These are phyloP conservation scores for Pteropus alecto DNA, from an alignment of 2,113 vertebrate genomes.

Conservation along the genomic window DNA sequence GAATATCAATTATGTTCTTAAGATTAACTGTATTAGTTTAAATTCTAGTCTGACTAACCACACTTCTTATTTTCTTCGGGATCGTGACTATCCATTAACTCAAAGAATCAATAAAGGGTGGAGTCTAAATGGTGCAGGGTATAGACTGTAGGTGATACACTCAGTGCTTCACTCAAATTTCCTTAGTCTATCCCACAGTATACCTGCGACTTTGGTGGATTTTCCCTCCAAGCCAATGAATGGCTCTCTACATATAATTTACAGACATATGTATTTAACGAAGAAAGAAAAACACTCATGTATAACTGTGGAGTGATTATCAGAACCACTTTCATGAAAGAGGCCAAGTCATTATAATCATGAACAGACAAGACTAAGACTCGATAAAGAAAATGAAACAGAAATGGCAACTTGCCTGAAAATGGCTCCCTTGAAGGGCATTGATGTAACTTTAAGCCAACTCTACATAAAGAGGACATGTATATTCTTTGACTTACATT, in stretches of 20 bases:
- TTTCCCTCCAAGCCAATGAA: not conserved
- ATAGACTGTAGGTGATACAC: not conserved
- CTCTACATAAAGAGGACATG: not conserved
- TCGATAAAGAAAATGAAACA: not conserved
- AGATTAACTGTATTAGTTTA: not conserved
- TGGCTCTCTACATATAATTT: not conserved
- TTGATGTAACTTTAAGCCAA: not conserved
- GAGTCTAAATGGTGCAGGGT: not conserved
- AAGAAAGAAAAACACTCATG: not conserved
- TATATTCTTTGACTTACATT: not conserved
- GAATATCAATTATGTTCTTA: not conserved
- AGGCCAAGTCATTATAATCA: not conserved
- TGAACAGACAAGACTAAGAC: not conserved
- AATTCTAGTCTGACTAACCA: not conserved
- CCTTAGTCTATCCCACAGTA: not conserved
- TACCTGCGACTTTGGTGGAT: not conserved
- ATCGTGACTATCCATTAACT: not conserved
- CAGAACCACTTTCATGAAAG: not conserved
- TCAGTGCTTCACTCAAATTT: not conserved
- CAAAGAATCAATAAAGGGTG: not conserved
- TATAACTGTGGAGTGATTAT: not conserved
- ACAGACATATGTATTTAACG: not conserved
- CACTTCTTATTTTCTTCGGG: not conserved
- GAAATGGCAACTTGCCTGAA: not conserved
- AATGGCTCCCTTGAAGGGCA: not conserved